phyloP scores from a whole-genome alignment of 2,797 vertebrate species.

The Pitangus sulphuratus region DNA sequence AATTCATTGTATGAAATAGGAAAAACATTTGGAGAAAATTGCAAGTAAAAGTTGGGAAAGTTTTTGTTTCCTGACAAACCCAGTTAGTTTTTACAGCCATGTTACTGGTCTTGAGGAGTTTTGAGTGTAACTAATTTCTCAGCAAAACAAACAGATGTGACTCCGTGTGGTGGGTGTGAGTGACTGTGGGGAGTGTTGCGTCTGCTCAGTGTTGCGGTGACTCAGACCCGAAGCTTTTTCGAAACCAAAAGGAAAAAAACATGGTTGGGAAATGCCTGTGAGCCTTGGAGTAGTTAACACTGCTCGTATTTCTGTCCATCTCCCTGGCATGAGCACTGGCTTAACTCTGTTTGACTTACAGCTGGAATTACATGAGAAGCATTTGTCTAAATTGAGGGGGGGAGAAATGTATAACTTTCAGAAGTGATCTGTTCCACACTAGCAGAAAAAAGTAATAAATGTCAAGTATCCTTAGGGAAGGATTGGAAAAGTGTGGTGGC shows the following conservation, averaged over 20 bases:
- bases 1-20: not conserved
- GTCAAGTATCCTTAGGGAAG: not conserved
- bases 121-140: not conserved
- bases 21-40: not conserved
- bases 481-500: not conserved
- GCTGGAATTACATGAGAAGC: not conserved
- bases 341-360: not conserved
- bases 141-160: not conserved
- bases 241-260: not conserved
- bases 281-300: not conserved
- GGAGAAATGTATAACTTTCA: not conserved
- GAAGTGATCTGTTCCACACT: not conserved
- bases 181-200: not conserved
- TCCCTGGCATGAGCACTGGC: not conserved
- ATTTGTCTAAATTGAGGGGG: not conserved
- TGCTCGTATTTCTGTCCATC: fast-evolving
- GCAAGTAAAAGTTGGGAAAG: not conserved
- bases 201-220: not conserved
- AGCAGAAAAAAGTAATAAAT: not conserved
- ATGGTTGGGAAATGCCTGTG: not conserved
- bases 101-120: not conserved
- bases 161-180: not conserved
- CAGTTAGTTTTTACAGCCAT: not conserved
- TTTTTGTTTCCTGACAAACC: not conserved
- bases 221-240: not conserved